These are phyloP conservation scores for Globodera rostochiensis DNA, from an alignment of 1,140 invertebrate species.

Conservation along the genomic window DNA sequence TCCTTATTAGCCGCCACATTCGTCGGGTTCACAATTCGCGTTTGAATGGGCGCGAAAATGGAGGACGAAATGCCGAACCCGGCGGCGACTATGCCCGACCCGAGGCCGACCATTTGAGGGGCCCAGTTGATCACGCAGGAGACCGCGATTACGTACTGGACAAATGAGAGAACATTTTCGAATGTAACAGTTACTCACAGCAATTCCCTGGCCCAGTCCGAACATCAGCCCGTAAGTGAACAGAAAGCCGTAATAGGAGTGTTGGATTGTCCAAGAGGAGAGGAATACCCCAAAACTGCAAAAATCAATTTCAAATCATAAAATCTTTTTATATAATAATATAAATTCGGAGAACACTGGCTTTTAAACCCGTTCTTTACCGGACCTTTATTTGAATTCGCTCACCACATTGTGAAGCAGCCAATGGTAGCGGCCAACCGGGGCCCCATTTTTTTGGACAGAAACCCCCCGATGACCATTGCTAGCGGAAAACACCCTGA, in stretches of 20 bases:
- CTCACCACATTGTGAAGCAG: constrained; percentile 59
- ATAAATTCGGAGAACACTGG: no score
- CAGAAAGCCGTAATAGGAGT: constrained; percentile 56
- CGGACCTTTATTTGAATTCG: no score
- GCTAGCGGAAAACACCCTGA: constrained; percentile 64
- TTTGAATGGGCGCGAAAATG: constrained; percentile 64
- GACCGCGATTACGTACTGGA: constrained; percentile 54
- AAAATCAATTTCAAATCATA: constrained; percentile 9
- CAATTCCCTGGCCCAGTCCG: constrained; percentile 63
- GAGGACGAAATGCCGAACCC: constrained; percentile 63
- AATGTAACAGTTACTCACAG: constrained; percentile 43
- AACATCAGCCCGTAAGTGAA: constrained; percentile 64
- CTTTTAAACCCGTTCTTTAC: no score
- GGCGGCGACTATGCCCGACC: constrained; percentile 62
- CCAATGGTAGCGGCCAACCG: constrained; percentile 55
- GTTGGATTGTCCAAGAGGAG: constrained; percentile 56
- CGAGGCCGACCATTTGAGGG: constrained; percentile 58
- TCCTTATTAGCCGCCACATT: constrained; percentile 57
- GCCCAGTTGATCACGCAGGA: constrained; percentile 64
- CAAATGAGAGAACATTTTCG: background rate
- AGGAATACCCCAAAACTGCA: constrained; percentile 60
- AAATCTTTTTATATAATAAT: background rate
- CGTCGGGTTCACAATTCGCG: constrained; percentile 35
- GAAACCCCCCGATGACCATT: constrained; percentile 61
- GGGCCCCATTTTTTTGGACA: constrained; percentile 56